Evolutionary conservation across 92 coral and sea anemone species (phyloP).

Genomic region (Palythoa caribaeorum): DNA sequence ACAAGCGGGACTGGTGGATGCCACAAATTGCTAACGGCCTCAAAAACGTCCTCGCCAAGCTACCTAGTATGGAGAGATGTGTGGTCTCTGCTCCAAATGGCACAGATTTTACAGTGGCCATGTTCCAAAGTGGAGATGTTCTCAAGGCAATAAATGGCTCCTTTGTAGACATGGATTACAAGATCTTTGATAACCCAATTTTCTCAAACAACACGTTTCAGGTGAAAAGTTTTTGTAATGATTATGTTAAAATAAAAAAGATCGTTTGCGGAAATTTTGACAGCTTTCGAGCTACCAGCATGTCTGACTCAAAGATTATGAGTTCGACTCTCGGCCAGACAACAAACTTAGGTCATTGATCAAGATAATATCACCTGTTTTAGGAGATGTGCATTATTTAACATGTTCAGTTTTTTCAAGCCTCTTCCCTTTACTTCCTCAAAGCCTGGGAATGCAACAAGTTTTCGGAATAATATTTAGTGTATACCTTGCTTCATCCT

Average conservation of each 20-base stretch:
- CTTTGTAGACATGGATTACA: conserved; percentile 86
- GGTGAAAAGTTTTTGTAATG: neutral
- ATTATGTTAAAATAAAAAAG: neutral
- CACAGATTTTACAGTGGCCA: conserved; percentile 62
- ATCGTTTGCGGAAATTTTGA: neutral
- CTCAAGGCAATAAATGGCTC: conserved; percentile 78
- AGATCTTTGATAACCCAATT: conserved; percentile 72
- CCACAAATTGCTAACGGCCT: conserved; percentile 33
- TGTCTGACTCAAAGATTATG: too few relatives aligned
- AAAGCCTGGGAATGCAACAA: too few relatives aligned
- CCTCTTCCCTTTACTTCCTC: too few relatives aligned
- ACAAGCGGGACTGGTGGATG: conserved; percentile 68
- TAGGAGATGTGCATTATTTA: too few relatives aligned
- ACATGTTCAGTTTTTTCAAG: too few relatives aligned
- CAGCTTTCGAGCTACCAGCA: neutral
- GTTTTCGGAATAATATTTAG: too few relatives aligned
- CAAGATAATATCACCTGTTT: too few relatives aligned
- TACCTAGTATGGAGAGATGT: conserved; percentile 76
- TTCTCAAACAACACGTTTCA: conserved; percentile 80
- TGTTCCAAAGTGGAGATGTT: conserved; percentile 75
- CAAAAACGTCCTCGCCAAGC: conserved; percentile 39
- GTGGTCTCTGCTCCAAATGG: conserved; percentile 63
- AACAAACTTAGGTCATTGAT: too few relatives aligned
- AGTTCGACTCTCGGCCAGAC: too few relatives aligned
- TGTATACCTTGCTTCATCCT: too few relatives aligned